phyloP scores from a whole-genome alignment of 2,888 invertebrate species.

The Trachelus tabidus region DNA sequence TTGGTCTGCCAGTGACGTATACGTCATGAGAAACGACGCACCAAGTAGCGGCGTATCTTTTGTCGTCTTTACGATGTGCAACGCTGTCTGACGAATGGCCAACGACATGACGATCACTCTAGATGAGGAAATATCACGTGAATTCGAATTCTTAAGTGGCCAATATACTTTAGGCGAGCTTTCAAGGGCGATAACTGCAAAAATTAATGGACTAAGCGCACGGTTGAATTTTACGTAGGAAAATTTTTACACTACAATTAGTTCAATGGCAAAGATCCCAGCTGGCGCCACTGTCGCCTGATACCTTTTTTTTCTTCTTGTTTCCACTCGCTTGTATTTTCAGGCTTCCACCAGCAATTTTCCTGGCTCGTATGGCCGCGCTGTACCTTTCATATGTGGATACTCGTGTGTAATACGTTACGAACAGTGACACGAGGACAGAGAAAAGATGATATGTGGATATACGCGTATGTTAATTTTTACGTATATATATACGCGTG shows the following conservation, averaged over 20 bases:
- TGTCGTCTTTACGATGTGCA: neutral
- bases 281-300: too few relatives aligned
- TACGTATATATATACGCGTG: neutral
- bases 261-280: too few relatives aligned
- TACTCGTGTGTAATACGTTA: too few relatives aligned
- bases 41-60: too few relatives aligned
- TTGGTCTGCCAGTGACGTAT: neutral
- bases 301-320: too few relatives aligned
- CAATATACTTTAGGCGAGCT: too few relatives aligned
- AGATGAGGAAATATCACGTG: neutral
- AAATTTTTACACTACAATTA: neutral
- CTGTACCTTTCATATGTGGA: too few relatives aligned
- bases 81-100: neutral
- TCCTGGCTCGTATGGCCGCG: neutral
- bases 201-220: too few relatives aligned
- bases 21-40: neutral
- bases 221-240: neutral
- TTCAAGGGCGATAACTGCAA: neutral
- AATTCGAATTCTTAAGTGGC: too few relatives aligned
- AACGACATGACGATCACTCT: neutral
- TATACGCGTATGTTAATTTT: neutral
- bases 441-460: too few relatives aligned
- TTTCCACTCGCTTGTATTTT: neutral
- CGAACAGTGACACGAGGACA: too few relatives aligned
- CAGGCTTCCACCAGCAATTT: neutral